Evolutionary conservation across 2,797 vertebrate species (phyloP).

Genomic region (Coregonus suidteri): DNA sequence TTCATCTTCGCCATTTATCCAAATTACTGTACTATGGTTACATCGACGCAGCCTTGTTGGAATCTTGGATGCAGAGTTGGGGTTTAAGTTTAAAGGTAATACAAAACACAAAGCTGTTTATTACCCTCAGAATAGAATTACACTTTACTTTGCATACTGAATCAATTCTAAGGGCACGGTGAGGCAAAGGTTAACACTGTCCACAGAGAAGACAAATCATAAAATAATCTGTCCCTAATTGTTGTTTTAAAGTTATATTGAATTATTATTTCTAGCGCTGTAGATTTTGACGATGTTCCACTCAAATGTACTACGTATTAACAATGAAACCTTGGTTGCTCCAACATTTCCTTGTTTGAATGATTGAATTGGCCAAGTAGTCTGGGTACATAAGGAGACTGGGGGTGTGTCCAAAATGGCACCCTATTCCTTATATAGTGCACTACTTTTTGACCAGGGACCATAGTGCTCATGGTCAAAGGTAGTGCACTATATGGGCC

Average conservation of each 20-base stretch:
- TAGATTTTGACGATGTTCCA: conserved; percentile 25
- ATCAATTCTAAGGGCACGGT: conserved; percentile 47
- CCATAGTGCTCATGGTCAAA: background rate
- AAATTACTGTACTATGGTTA: conserved; percentile 69
- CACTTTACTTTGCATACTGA: conserved; percentile 55
- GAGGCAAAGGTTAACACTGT: conserved; percentile 44
- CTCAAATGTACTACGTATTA: conserved; percentile 51
- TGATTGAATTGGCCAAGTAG: conserved; percentile 43
- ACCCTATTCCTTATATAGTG: background rate
- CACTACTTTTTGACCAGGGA: too few species aligned
- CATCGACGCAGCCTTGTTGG: conserved; percentile 63
- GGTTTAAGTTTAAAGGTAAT: conserved; percentile 57
- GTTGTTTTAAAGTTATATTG: conserved; percentile 29
- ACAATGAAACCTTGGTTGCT: conserved; percentile 47
- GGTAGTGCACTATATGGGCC: background rate
- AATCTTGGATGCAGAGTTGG: conserved; percentile 59
- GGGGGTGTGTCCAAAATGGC: background rate
- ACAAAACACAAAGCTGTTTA: conserved; percentile 61
- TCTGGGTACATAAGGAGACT: conserved; percentile 29
- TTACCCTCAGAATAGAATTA: conserved; percentile 55
- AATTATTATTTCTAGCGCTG: background rate
- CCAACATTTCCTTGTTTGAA: conserved; percentile 57
- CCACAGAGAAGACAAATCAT: conserved; percentile 23
- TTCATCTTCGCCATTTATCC: conserved; percentile 72
- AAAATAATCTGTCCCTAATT: conserved; percentile 36